A percentile compares a stretch with the other conserved stretches of the same genome.
Evolutionary conservation across 1,140 invertebrate species (phyloP).

Genomic region (Cydia amplana): DNA sequence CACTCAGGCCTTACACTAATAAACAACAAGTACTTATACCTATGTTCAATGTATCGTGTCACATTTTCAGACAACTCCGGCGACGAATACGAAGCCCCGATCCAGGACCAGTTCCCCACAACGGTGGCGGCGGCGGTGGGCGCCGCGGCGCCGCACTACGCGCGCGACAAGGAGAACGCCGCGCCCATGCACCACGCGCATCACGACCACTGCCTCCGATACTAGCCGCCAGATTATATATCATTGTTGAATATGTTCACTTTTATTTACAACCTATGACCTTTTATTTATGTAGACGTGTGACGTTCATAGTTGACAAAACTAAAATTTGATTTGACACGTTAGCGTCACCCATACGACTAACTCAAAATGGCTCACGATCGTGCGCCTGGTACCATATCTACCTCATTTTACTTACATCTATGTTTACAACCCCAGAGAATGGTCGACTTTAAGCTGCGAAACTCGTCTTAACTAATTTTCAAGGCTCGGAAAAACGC

Average conservation of each 20-base stretch:
- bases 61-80: slow-evolving; percentile 76
- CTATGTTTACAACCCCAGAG: neutral
- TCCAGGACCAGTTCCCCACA: slow-evolving; percentile 48
- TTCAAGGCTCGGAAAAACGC: too few relatives aligned
- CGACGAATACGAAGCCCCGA: slow-evolving; percentile 69
- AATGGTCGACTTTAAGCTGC: neutral
- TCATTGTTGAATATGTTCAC: slow-evolving; percentile 3
- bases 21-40: too few relatives aligned
- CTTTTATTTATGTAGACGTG: too few relatives aligned
- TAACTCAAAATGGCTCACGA: too few relatives aligned
- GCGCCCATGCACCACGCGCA: slow-evolving; percentile 73
- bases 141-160: slow-evolving; percentile 51
- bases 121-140: slow-evolving; percentile 33
- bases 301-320: too few relatives aligned
- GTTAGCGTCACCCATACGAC: too few relatives aligned
- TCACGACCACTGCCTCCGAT: slow-evolving; percentile 72
- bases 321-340: too few relatives aligned
- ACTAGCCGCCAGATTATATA: slow-evolving; percentile 44
- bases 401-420: too few relatives aligned
- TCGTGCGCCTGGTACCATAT: too few relatives aligned
- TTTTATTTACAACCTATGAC: neutral
- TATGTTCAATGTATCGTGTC: neutral
- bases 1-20: too few relatives aligned
- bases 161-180: slow-evolving; percentile 78
- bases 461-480: too few relatives aligned